Evolutionary conservation across 2,888 invertebrate species (phyloP).

Genomic region (Hypolimnas misippus): DNA sequence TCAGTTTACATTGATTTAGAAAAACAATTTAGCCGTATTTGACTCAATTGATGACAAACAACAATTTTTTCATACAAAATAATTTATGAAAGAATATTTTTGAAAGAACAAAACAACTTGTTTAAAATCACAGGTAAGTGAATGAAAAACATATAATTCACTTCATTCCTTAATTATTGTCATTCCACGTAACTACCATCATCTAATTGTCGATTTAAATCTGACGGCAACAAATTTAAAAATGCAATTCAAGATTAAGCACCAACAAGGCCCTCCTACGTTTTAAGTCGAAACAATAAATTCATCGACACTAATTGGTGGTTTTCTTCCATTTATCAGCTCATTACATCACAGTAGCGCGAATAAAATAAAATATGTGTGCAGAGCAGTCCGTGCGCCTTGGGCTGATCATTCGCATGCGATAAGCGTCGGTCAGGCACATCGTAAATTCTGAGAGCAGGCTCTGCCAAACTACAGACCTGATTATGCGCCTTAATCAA

Average conservation of each 20-base stretch:
- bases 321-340: constrained; percentile 84
- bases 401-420: constrained; percentile 83
- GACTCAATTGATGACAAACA: too few species aligned
- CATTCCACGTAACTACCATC: constrained; percentile 62
- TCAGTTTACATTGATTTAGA: not conserved
- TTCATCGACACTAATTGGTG: constrained; percentile 85
- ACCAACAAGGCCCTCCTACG: constrained; percentile 78
- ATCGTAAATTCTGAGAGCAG: constrained; percentile 83
- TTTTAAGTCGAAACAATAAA: constrained; percentile 84
- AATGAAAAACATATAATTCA: constrained; percentile 28
- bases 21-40: not conserved
- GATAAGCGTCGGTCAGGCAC: constrained; percentile 83
- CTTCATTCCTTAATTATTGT: constrained; percentile 50
- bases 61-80: too few species aligned
- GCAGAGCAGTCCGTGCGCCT: constrained; percentile 76
- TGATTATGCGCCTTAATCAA: constrained; percentile 81
- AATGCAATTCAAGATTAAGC: constrained; percentile 79
- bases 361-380: constrained; percentile 84
- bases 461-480: constrained; percentile 80
- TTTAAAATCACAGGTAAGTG: not conserved
- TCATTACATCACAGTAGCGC: constrained; percentile 85
- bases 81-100: too few species aligned
- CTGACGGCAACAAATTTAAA: constrained; percentile 66
- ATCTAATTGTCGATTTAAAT: constrained; percentile 71
- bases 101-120: not conserved